A percentile compares a stretch with the other conserved stretches of the same genome.
Evolutionary conservation across 2,113 vertebrate species (phyloP).

Genomic region (Budorcas taxicolor): DNA sequence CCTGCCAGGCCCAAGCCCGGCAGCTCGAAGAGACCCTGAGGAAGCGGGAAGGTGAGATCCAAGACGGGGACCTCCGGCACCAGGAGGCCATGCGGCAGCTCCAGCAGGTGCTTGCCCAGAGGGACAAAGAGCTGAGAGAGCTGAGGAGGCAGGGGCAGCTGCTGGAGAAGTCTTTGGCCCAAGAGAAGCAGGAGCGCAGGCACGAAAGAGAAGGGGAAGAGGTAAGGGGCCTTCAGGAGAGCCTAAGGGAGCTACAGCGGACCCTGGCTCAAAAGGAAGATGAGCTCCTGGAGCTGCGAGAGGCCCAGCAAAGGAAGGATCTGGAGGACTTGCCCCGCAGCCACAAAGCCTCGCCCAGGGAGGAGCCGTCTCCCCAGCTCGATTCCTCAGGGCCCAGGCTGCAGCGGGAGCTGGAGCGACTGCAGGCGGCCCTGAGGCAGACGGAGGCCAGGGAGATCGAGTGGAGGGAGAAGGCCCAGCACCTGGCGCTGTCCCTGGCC

Average conservation of each 20-base stretch:
- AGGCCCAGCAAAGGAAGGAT: conserved; percentile 41
- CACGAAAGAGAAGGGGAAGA: conserved; percentile 40
- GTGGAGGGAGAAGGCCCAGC: conserved; percentile 76
- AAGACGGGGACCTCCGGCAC: conserved; percentile 17
- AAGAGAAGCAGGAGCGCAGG: neutral
- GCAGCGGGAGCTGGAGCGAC: conserved; percentile 61
- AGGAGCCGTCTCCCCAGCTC: neutral
- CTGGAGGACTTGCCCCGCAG: conserved; percentile 23
- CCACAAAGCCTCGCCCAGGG: conserved; percentile 1
- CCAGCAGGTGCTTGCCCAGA: conserved; percentile 45
- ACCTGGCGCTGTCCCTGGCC: conserved; percentile 64
- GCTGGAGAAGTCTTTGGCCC: conserved; percentile 39
- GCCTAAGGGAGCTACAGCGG: conserved; percentile 48
- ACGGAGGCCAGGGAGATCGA: conserved; percentile 75
- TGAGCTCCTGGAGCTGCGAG: conserved; percentile 65
- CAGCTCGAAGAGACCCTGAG: conserved; percentile 64
- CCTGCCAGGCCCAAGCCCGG: conserved; percentile 58
- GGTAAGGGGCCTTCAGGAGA: conserved; percentile 20
- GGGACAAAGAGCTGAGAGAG: conserved; percentile 47
- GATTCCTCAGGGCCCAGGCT: conserved; percentile 34
- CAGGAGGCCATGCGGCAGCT: conserved; percentile 55
- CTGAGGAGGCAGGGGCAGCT: conserved; percentile 47
- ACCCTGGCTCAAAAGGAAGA: conserved; percentile 57
- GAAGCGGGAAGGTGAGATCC: conserved; percentile 50
- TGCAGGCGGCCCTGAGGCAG: conserved; percentile 64